phyloP scores from a whole-genome alignment of 2,797 vertebrate genomes.

The Malacoraja senta region DNA sequence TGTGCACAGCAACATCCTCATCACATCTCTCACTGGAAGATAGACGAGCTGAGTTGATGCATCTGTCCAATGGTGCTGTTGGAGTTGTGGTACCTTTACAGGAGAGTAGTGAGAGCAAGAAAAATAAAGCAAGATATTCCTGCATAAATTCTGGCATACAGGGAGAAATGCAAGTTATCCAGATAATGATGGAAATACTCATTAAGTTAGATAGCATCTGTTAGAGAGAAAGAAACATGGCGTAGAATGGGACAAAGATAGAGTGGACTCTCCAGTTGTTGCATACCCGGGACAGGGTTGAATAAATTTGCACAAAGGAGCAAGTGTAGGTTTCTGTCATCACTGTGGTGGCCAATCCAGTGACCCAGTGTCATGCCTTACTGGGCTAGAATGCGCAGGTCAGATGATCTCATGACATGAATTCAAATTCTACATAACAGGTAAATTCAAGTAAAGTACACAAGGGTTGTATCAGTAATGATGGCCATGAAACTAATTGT shows the following conservation, averaged over 20 bases:
- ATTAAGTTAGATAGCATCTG: not conserved
- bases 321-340: not conserved
- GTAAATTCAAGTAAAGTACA: too few species aligned
- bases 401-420: not conserved
- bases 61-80: not conserved
- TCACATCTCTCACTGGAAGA: not conserved
- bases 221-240: not conserved
- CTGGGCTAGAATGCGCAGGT: not conserved
- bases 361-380: not conserved
- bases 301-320: too few species aligned
- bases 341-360: not conserved
- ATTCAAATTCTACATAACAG: too few species aligned
- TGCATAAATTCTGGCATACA: not conserved
- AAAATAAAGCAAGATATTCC: not conserved
- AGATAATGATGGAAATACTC: not conserved
- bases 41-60: not conserved
- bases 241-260: not conserved
- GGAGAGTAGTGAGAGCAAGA: too few species aligned
- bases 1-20: not conserved
- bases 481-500: too few species aligned
- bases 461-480: too few species aligned
- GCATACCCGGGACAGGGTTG: not conserved
- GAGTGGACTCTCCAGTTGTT: not conserved
- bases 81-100: not conserved
- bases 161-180: not conserved